Evolutionary conservation across 2,797 vertebrate genomes (phyloP).

Genomic region (Poecile montanus): DNA sequence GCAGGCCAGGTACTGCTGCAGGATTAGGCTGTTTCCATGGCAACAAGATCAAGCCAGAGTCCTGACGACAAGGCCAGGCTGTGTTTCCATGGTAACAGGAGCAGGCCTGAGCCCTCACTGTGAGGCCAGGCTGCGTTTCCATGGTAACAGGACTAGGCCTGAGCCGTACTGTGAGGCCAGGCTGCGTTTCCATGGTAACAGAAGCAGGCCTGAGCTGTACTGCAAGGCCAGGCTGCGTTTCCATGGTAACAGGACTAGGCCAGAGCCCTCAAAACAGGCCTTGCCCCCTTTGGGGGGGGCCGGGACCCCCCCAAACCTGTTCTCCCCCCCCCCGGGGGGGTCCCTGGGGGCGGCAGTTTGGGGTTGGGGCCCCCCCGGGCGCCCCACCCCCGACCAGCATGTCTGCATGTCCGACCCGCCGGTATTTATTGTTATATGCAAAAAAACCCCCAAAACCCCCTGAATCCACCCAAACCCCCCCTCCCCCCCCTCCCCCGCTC

Average conservation of each 20-base stretch:
- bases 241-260: not conserved
- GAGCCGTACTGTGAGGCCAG: fast-evolving
- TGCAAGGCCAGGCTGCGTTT: fast-evolving
- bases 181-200: not conserved
- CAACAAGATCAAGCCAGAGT: too few species aligned
- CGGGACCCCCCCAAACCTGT: not conserved
- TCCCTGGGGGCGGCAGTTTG: not conserved
- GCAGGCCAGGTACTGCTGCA: too few species aligned
- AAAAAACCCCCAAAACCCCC: not conserved
- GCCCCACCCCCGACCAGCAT: not conserved
- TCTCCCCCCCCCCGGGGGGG: not conserved
- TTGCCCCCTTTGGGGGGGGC: not conserved
- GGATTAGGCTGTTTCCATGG: too few species aligned
- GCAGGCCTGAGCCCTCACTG: too few species aligned
- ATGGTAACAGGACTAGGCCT: not conserved
- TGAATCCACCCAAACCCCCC: not conserved
- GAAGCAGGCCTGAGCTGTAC: not conserved
- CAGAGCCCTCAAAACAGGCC: not conserved
- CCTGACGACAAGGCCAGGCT: too few species aligned
- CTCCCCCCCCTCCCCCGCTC: too few species aligned
- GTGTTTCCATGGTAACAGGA: too few species aligned
- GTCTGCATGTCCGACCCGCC: not conserved
- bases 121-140: not conserved
- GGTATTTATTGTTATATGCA: not conserved
- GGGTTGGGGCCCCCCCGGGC: not conserved